Conservation (phyloP, 2,888 invertebrate genomes). For the Agapostemon virescens region DNA sequence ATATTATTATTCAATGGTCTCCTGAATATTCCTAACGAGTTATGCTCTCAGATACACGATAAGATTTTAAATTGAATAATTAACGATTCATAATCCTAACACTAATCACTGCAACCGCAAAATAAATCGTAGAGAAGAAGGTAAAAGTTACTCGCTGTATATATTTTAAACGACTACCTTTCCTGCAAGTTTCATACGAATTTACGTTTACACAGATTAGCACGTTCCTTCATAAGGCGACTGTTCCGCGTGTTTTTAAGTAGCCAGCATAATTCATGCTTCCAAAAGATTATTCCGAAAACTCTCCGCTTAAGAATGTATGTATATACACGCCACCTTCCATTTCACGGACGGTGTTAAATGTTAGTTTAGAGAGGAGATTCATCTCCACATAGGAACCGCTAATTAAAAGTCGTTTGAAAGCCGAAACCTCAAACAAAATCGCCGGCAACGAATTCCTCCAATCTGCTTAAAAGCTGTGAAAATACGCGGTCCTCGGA, state of each 20-base stretch:
- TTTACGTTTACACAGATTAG: too few relatives aligned
- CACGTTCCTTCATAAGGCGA: too few relatives aligned
- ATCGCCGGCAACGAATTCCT: neutral
- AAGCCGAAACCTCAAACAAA: neutral
- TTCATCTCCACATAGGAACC: neutral
- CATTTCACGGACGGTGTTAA: neutral
- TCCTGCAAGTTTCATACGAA: too few relatives aligned
- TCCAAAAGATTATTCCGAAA: neutral
- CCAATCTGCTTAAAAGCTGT: neutral
- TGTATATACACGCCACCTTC: neutral
- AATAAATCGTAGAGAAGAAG: too few relatives aligned
- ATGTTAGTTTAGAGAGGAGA: neutral
- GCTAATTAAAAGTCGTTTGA: constrained; percentile 19
- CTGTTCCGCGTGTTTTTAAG: neutral
- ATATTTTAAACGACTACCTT: too few relatives aligned
- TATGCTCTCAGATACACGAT: too few relatives aligned
- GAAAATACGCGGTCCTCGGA: neutral
- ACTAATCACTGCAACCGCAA: too few relatives aligned
- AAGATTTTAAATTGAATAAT: too few relatives aligned
- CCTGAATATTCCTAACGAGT: too few relatives aligned
- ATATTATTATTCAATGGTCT: too few relatives aligned
- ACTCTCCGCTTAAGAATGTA: neutral
- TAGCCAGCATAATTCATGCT: neutral
- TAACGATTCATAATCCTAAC: too few relatives aligned
- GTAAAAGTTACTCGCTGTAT: too few relatives aligned